These are phyloP conservation scores for Hemiprocne comata DNA, from an alignment of 2,113 vertebrate genomes.

Conservation along the genomic window DNA sequence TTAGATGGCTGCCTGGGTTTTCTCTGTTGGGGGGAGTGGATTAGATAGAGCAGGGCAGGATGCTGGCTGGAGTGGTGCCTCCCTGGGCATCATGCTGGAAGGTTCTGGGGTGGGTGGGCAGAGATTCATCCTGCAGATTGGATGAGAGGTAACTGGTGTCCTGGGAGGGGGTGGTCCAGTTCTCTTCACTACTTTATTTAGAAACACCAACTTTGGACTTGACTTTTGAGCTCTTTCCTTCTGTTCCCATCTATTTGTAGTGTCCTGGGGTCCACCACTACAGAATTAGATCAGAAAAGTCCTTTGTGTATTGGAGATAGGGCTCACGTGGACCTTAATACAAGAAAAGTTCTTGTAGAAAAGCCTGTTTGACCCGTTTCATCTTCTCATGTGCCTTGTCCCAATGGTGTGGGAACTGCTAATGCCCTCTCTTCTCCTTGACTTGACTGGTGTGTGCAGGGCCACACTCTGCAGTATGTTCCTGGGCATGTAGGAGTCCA, in stretches of 20 bases:
- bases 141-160: fast-evolving
- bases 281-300: background rate
- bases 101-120: too few relatives aligned
- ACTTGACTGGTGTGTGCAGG: background rate
- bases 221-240: background rate
- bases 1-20: background rate
- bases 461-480: background rate
- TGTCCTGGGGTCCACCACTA: background rate
- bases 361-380: background rate
- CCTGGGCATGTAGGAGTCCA: background rate
- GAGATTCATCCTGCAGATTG: background rate
- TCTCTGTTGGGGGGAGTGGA: background rate
- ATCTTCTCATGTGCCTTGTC: background rate
- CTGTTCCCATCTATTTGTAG: background rate
- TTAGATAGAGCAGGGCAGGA: background rate
- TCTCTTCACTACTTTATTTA: background rate
- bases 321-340: background rate
- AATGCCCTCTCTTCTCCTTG: background rate
- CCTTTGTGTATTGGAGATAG: background rate
- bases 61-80: background rate
- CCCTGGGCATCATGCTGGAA: background rate
- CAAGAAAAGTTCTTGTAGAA: background rate
- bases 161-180: background rate
- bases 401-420: background rate
- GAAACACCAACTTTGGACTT: background rate